Percentiles rank a stretch among this genome's conserved stretches.
Conservation (phyloP, 2,113 vertebrate genomes). For the Passer montanus region DNA sequence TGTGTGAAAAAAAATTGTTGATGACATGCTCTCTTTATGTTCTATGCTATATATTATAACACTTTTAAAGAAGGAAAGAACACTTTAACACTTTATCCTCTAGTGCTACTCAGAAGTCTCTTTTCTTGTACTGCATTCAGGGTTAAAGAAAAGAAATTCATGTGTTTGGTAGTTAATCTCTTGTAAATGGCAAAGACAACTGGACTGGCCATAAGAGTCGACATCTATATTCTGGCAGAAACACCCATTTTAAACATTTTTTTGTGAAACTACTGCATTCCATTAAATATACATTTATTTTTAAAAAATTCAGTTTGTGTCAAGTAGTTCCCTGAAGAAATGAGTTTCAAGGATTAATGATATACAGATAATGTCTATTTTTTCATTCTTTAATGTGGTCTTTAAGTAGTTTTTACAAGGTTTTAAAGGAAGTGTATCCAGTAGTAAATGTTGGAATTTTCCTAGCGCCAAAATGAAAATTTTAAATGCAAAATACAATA, state of each 20-base stretch:
- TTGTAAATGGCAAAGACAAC: background rate
- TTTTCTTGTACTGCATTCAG: background rate
- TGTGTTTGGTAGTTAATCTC: background rate
- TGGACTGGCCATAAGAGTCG: too few relatives aligned
- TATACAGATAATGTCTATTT: background rate
- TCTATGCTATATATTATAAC: background rate
- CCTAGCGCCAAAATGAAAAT: background rate
- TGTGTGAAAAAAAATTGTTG: background rate
- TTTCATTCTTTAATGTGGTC: background rate
- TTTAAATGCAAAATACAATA: background rate
- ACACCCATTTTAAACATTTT: accelerated
- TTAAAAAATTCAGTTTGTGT: background rate
- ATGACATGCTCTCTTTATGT: background rate
- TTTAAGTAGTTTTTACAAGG: background rate
- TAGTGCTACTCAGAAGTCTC: background rate
- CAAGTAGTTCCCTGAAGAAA: background rate
- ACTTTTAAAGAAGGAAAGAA: background rate
- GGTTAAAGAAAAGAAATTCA: background rate
- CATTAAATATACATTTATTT: background rate
- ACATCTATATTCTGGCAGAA: background rate
- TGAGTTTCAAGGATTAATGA: background rate
- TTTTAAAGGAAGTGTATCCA: background rate
- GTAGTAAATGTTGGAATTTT: background rate
- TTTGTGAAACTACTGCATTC: background rate
- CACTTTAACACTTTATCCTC: background rate